Base-by-base conservation (phyloP, 2,113 vertebrate species). In the Triplophysa rosa region DNA sequence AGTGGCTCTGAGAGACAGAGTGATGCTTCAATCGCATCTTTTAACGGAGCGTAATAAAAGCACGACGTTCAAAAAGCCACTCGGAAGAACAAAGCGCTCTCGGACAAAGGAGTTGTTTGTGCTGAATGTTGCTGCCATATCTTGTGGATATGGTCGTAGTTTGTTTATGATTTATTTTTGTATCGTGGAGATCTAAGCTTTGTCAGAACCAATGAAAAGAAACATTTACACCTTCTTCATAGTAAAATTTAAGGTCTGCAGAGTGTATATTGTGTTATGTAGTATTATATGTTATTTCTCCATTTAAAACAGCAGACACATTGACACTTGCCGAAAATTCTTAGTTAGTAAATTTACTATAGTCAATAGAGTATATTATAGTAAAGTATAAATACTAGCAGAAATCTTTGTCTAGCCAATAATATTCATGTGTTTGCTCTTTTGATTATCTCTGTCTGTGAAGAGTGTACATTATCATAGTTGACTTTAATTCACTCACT, bases 1-100 rank as follows among this genome's bases (percentile, higher is more conserved):
- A 83, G 70, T 74, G 65, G 81, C 54, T 84, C 78, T 82, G 63
- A 82, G 17, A 17, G 47, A 14, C 78, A 81, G 79, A 73, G 77
- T 8, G 54, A 8, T 11, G 45, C 75, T 33, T 83, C 84, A 73
- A 56, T 90, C 85, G 82, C 81, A 66, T 82, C 78, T 82, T 83
- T 85, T 82, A 87, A 88, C 86, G 56, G 85, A 76, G 79, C 82
- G 80, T 90, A 85, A 89, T 91, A 87, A 85, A 90, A 89, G 86
- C 78, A 83, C 84, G 83, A 86, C 85, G 89, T 89, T 87, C n/a
- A 89, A 87, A 85, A 89, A 89, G 85, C 69, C 82, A 86, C 84
- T 90, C 90, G 88, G 69, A 88, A 86, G 86, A 89, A 84, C 83
- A 81, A 78, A 88, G 86, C 86, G 83, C 47, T 26, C 29, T 16